Evolutionary conservation across 2,888 invertebrate species (phyloP).

Genomic region (Hirtodrosophila histrioides): DNA sequence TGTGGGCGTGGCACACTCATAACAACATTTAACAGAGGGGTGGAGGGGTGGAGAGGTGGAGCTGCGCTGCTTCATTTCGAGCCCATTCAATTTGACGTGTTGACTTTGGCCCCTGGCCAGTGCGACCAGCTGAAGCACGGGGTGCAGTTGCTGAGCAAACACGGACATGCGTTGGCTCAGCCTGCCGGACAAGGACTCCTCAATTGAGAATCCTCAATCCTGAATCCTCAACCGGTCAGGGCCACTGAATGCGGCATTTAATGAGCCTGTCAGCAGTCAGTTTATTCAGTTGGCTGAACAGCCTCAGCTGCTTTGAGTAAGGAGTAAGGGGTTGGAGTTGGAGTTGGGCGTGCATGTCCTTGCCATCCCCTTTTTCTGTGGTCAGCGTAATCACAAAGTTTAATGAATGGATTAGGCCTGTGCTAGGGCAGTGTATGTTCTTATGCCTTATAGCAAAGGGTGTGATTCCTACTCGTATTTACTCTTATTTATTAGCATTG

Average conservation of each 20-base stretch:
- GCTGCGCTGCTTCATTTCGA: conserved; percentile 17
- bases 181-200: conserved; percentile 2
- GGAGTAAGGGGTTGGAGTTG: background rate
- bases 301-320: conserved; percentile 15
- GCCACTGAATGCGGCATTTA: conserved; percentile 70
- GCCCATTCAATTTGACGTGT: conserved; percentile 60
- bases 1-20: conserved; percentile 39
- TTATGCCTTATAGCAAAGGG: conserved; percentile 7
- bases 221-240: conserved; percentile 28
- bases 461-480: conserved; percentile 1
- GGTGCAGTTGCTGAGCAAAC: conserved; percentile 37
- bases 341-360: conserved; percentile 25
- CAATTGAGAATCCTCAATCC: background rate
- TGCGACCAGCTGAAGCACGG: background rate
- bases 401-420: conserved; percentile 73
- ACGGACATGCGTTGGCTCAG: conserved; percentile 1
- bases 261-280: conserved; percentile 78
- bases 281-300: conserved; percentile 52
- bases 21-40: conserved; percentile 1
- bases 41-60: background rate
- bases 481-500: too few species aligned
- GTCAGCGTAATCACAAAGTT: conserved; percentile 80
- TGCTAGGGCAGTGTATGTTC: background rate
- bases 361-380: conserved; percentile 36
- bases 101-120: conserved; percentile 69